Conservation (phyloP, 92 coral and sea anemone genomes). For the Porites rus region DNA sequence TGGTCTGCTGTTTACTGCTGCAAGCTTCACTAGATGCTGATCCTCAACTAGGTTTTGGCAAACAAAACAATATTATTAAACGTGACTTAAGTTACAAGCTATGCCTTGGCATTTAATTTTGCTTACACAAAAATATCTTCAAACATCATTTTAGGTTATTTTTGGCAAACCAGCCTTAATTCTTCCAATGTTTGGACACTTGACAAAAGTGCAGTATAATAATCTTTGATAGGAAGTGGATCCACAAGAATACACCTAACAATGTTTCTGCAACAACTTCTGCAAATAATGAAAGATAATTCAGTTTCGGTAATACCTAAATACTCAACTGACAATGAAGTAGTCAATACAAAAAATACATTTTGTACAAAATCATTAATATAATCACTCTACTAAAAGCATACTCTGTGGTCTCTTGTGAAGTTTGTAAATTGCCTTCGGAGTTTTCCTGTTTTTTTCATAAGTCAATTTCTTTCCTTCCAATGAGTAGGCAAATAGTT, state of each 20-base stretch:
- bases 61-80: background rate
- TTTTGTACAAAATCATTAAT: no score
- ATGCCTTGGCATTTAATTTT: no score
- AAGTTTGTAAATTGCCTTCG: background rate
- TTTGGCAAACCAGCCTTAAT: no score
- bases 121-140: no score
- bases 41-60: slow-evolving; percentile 18
- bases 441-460: background rate
- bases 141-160: no score
- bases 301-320: no score
- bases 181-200: background rate
- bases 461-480: slow-evolving; percentile 32
- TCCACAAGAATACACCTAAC: no score
- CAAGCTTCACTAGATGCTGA: slow-evolving; percentile 58
- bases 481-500: slow-evolving; percentile 29
- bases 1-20: slow-evolving; percentile 78
- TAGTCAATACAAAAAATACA: background rate
- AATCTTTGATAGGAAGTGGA: no score
- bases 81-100: background rate
- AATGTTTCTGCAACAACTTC: no score
- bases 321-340: no score
- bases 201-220: background rate
- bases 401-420: slow-evolving; percentile 6
- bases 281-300: no score
- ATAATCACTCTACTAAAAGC: background rate